phyloP scores from a whole-genome alignment of 2,888 invertebrate species.

The Drosophila picticornis region DNA sequence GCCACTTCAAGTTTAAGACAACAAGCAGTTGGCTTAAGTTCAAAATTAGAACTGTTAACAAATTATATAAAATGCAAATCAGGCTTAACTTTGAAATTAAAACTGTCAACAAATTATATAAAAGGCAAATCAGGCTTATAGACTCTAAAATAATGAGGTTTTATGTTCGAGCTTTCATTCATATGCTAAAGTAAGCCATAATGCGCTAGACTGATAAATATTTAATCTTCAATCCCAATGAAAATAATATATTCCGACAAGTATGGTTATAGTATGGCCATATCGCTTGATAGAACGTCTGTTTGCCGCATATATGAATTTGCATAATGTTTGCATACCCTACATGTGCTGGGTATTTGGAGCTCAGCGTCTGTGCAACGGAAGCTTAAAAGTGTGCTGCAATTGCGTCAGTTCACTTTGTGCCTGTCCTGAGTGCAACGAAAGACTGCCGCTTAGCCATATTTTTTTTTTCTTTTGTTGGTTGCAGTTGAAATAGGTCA shows the following conservation, averaged over 20 bases:
- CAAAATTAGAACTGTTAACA: not conserved
- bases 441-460: conserved; percentile 44
- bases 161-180: not conserved
- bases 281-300: not conserved
- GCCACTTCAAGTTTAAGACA: not conserved
- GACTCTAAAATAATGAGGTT: not conserved
- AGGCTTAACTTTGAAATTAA: not conserved
- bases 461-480: conserved; percentile 26
- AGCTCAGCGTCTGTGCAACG: conserved; percentile 20
- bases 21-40: not conserved
- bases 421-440: conserved; percentile 60
- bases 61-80: not conserved
- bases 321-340: conserved; percentile 14
- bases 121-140: not conserved
- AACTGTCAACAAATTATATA: not conserved
- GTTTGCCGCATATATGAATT: not conserved
- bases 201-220: not conserved
- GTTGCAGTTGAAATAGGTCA: conserved; percentile 78
- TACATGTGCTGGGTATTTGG: conserved; percentile 35
- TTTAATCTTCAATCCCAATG: not conserved
- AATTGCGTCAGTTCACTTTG: conserved; percentile 17
- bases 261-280: not conserved
- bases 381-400: conserved; percentile 63
- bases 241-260: not conserved
- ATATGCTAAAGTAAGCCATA: not conserved